A percentile compares a stretch with the other conserved stretches of the same genome.
phyloP scores from a whole-genome alignment of 1,140 invertebrate species.

The Sitobion miscanthi region DNA sequence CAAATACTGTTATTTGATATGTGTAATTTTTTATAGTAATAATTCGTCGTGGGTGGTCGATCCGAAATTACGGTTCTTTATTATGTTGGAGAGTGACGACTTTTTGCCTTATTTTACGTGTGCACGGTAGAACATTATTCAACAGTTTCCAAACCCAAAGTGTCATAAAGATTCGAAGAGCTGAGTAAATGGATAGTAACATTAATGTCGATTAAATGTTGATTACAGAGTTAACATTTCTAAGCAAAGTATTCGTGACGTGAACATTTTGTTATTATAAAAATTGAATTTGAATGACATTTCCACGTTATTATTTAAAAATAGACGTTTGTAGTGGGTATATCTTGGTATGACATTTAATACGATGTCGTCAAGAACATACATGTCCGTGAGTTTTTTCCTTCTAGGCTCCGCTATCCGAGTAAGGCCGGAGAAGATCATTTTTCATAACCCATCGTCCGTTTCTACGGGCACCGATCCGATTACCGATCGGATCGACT shows the following conservation, averaged over 20 bases:
- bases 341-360: background rate
- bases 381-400: background rate
- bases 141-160: background rate
- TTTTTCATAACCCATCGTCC: background rate
- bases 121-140: background rate
- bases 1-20: background rate
- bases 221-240: background rate
- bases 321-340: background rate
- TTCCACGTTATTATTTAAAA: background rate
- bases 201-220: background rate
- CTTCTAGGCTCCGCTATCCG: background rate
- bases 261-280: background rate
- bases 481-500: conserved; percentile 14
- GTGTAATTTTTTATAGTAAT: background rate
- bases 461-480: background rate
- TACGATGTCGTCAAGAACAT: background rate
- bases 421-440: background rate
- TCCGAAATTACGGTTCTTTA: background rate
- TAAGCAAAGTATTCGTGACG: background rate
- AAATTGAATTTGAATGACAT: background rate
- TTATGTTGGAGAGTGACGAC: background rate
- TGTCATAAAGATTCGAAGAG: background rate
- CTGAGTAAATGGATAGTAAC: background rate
- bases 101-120: background rate
- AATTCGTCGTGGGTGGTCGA: background rate